Evolutionary conservation across 2,888 invertebrate genomes (phyloP), one percentile per base, ranked within the genome.

Genomic region (Limenitis camilla): DNA sequence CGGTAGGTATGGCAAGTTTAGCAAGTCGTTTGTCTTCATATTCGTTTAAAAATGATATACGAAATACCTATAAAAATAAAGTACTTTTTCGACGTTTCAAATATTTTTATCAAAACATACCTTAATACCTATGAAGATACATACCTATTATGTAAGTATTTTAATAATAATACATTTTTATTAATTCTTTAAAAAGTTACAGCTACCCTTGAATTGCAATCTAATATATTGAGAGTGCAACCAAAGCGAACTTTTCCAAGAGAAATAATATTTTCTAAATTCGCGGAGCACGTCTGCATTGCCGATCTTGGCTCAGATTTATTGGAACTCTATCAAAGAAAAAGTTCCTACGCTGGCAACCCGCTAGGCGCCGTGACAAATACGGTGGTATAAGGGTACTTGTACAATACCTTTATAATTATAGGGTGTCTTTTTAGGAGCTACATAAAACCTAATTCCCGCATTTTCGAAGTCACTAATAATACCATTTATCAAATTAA

Each of bases 261-360:
- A 58, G 53, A 61, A 61, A 63, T 56, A 64, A 68, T 64, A 66
- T 64, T 63, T 61, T 61, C 65, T 66, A 69, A 69, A 75, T 68
- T 68, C 63, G 54, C 61, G 57, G 60, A 60, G 64, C 71, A 70
- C 71, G 66, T 73, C 69, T 78, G 76, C 75, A 76, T 64, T 72
- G 76, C 70, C 69, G 69, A 64, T 71, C 71, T 74, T 67, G 67
- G 67, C 62, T 69, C 69, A 72, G 78, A 84, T 84, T 83, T 84
- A 84, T 84, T 68, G 65, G 69, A 78, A 81, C 77, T 83, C 79
- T 83, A 82, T 83, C 83, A 83, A 83, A 80, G 83, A 83, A 82
- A 81, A 83, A 80, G 71, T 81, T 77, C 76, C 45, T 45, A 65
- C 59, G 66, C 71, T 79, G 78, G 80, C 82, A 81, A 80, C 76